Evolutionary conservation across 2,888 invertebrate species (phyloP).

Genomic region (Eutolmus rufibarbis): DNA sequence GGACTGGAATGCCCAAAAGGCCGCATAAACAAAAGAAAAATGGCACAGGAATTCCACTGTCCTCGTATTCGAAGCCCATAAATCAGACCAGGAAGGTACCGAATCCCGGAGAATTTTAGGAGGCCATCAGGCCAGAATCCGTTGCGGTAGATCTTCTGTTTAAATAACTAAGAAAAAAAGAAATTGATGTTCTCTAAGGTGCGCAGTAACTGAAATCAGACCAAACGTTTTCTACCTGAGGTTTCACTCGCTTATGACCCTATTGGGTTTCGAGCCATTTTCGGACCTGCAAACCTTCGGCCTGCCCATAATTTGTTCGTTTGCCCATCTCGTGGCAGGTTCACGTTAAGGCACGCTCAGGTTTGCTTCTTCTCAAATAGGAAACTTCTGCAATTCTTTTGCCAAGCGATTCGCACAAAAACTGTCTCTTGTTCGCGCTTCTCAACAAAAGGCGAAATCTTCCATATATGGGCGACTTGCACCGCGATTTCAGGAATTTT

Average conservation of each 20-base stretch:
- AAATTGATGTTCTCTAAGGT: background rate
- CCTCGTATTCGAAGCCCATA: slow-evolving; percentile 42
- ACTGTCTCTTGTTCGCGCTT: slow-evolving; percentile 23
- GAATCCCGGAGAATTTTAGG: slow-evolving; percentile 2
- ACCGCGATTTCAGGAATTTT: slow-evolving; percentile 7
- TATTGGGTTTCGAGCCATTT: slow-evolving; percentile 16
- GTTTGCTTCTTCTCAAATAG: slow-evolving; percentile 20
- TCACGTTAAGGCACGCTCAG: background rate
- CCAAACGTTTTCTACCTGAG: slow-evolving; percentile 7
- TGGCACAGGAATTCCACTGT: slow-evolving; percentile 41
- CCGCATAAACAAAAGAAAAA: slow-evolving; percentile 30
- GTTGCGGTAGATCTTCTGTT: background rate
- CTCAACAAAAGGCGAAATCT: slow-evolving; percentile 14
- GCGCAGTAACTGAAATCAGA: background rate
- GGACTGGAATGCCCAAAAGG: background rate
- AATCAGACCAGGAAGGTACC: slow-evolving; percentile 36
- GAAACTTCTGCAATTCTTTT: background rate
- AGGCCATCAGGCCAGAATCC: background rate
- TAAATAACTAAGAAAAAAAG: background rate
- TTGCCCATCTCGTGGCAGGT: slow-evolving; percentile 31
- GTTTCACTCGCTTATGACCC: slow-evolving; percentile 3
- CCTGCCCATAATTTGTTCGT: slow-evolving; percentile 17
- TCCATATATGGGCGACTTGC: background rate
- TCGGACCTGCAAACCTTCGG: background rate
- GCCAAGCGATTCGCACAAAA: background rate